Conservation (phyloP, 2,797 vertebrate genomes). For the Macroramphosus scolopax region DNA sequence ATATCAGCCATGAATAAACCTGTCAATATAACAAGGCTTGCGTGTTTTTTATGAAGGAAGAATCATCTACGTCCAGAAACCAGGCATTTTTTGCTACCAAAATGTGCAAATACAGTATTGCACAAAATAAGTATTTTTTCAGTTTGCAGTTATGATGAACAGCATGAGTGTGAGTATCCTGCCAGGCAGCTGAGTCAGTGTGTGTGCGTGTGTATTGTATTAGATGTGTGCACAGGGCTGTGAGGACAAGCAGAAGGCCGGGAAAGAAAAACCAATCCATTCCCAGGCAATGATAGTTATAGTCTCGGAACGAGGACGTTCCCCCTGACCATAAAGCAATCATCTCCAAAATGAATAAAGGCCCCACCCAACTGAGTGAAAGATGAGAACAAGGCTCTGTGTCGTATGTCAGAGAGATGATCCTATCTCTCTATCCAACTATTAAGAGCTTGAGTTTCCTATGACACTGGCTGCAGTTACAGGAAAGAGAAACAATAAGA, state of each 20-base stretch:
- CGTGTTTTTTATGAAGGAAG: background rate
- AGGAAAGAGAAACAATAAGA: constrained; percentile 7
- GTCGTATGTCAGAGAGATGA: constrained; percentile 50
- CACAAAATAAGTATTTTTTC: constrained; percentile 1
- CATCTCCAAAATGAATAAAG: constrained; percentile 67
- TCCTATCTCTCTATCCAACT: constrained; percentile 28
- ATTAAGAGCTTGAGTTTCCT: constrained; percentile 20
- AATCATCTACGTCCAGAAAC: background rate
- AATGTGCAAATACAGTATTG: constrained; percentile 4
- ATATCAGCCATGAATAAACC: constrained; percentile 14
- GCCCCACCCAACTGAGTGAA: constrained; percentile 66
- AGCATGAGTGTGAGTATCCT: constrained; percentile 1
- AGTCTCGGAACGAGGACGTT: constrained; percentile 52
- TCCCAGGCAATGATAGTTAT: constrained; percentile 49
- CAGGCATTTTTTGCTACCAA: background rate
- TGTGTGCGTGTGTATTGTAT: constrained; percentile 4
- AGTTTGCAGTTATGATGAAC: constrained; percentile 1
- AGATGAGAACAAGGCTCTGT: constrained; percentile 64
- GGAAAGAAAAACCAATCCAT: constrained; percentile 51
- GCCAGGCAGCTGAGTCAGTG: background rate
- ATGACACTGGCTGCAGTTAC: constrained; percentile 16
- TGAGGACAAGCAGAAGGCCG: constrained; percentile 3
- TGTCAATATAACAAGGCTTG: constrained; percentile 10
- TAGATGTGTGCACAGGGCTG: constrained; percentile 2
- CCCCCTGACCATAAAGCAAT: constrained; percentile 60